A percentile compares a stretch with the other conserved stretches of the same genome.
Evolutionary conservation across 1,140 invertebrate genomes (phyloP).

Genomic region (Musca vetustissima): DNA sequence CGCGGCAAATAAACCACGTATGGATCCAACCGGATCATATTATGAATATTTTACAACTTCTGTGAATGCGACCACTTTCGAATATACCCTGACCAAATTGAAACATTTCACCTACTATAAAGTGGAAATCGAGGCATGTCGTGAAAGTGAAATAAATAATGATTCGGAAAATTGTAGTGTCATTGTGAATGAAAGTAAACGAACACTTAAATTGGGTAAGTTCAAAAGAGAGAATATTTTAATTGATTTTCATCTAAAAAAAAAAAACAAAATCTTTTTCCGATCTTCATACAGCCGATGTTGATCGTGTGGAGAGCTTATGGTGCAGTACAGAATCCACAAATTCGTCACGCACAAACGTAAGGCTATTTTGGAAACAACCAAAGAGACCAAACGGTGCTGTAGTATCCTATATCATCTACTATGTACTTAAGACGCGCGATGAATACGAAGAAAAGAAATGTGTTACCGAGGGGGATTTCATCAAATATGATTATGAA

Average conservation of each 20-base stretch:
- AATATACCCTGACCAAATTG: conserved; percentile 64
- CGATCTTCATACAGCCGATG: conserved; percentile 34
- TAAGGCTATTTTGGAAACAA: conserved; percentile 73
- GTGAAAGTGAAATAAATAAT: conserved; percentile 52
- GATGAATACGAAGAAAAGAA: conserved; percentile 48
- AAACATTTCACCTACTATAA: conserved; percentile 74
- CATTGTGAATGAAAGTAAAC: background rate
- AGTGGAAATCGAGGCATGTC: conserved; percentile 72
- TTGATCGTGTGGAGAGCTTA: conserved; percentile 33
- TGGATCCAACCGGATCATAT: conserved; percentile 32
- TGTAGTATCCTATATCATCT: conserved; percentile 79
- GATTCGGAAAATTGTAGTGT: conserved; percentile 41
- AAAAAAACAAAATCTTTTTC: background rate
- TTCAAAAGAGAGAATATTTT: background rate
- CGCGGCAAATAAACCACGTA: conserved; percentile 23
- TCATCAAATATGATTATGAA: conserved; percentile 32
- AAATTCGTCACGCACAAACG: conserved; percentile 53
- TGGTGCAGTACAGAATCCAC: conserved; percentile 4
- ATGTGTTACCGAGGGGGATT: conserved; percentile 56
- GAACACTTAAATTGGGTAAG: conserved; percentile 40
- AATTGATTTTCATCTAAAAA: too few species aligned
- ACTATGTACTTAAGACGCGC: conserved; percentile 65
- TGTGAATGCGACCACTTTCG: conserved; percentile 39
- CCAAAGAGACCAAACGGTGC: conserved; percentile 83
- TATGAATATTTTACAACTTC: conserved; percentile 30